Evolutionary conservation across 2,113 vertebrate species (phyloP).

Genomic region (Sapajus apella): DNA sequence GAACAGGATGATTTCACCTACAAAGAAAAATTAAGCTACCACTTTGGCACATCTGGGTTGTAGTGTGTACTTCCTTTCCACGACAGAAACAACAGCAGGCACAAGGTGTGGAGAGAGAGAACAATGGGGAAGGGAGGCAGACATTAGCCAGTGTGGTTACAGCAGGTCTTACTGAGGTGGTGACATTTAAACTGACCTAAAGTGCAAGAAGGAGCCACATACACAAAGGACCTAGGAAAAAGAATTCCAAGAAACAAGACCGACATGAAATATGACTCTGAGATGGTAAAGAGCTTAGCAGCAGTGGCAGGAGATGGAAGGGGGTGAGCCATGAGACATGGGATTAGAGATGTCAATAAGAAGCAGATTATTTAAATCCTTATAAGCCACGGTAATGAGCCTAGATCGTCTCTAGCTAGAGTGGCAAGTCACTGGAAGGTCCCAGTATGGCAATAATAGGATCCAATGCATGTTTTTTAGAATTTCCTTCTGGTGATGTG

Average conservation of each 20-base stretch:
- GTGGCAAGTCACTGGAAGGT: background rate
- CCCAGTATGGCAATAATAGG: background rate
- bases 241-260: background rate
- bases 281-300: background rate
- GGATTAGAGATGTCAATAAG: background rate
- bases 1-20: background rate
- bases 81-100: background rate
- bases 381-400: background rate
- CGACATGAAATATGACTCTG: no score
- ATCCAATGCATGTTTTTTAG: background rate
- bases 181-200: background rate
- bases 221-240: background rate
- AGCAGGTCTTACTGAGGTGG: background rate
- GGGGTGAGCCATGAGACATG: rapidly evolving
- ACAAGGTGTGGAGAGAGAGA: background rate
- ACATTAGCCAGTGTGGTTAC: background rate
- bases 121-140: background rate
- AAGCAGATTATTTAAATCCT: background rate
- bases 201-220: background rate
- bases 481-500: background rate
- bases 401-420: background rate
- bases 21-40: background rate
- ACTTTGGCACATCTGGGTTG: background rate
- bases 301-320: background rate
- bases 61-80: background rate